These are phyloP conservation scores for Mus minutoides DNA, from an alignment of 2,797 vertebrate genomes.

Conservation along the genomic window DNA sequence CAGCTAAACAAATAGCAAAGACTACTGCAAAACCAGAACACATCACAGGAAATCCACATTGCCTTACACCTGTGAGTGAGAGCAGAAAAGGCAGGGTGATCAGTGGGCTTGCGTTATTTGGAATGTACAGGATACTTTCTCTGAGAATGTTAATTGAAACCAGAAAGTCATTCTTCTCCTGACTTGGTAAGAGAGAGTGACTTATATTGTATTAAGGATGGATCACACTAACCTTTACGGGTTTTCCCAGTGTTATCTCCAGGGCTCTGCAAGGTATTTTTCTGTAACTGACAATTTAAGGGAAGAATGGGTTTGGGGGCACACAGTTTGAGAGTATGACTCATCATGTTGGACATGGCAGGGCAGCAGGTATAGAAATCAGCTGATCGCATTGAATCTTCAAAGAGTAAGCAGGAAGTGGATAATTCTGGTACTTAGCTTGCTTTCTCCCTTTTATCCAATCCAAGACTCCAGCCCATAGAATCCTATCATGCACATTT, in stretches of 20 bases:
- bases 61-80: neutral
- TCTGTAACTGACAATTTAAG: too few species aligned
- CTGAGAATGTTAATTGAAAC: neutral
- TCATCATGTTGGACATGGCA: neutral
- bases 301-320: neutral
- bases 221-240: too few species aligned
- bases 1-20: neutral
- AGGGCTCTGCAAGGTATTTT: neutral
- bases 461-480: neutral
- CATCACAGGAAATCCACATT: neutral
- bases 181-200: neutral
- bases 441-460: neutral
- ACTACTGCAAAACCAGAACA: neutral
- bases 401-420: neutral
- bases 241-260: neutral
- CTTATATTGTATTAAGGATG: neutral
- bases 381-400: too few species aligned
- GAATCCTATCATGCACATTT: neutral
- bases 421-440: too few species aligned
- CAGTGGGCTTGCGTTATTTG: fast-evolving
- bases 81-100: neutral
- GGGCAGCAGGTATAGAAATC: neutral
- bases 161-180: neutral
- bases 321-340: neutral
- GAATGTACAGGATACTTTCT: neutral